phyloP scores from a whole-genome alignment of 2,888 invertebrate genomes.

The Chrysodeixis includens region DNA sequence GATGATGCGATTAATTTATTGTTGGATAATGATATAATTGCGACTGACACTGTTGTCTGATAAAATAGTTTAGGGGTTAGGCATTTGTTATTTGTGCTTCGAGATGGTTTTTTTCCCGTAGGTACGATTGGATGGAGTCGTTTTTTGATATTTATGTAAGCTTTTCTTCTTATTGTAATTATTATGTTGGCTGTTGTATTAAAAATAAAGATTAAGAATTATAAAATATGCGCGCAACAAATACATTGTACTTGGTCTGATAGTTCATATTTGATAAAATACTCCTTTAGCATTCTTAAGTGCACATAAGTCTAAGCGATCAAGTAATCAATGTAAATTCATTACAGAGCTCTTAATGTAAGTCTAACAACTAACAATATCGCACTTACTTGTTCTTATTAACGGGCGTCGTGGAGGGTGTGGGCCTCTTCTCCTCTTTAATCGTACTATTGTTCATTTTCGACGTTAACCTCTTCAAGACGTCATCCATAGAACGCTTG shows the following conservation, averaged over 20 bases:
- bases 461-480: slow-evolving; percentile 95
- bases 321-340: slow-evolving; percentile 4
- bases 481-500: slow-evolving; percentile 97
- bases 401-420: slow-evolving; percentile 91
- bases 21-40: slow-evolving; percentile 18
- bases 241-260: too few relatives aligned
- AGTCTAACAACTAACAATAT: slow-evolving; percentile 15
- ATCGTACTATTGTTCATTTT: slow-evolving; percentile 95
- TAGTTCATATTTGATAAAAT: background rate
- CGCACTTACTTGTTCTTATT: slow-evolving; percentile 87
- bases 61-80: background rate
- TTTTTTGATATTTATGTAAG: too few relatives aligned
- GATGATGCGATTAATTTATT: slow-evolving; percentile 32
- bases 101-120: too few relatives aligned
- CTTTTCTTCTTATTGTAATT: too few relatives aligned
- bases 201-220: too few relatives aligned
- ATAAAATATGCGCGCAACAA: too few relatives aligned
- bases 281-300: background rate
- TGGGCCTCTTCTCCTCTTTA: slow-evolving; percentile 92
- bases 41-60: background rate
- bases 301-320: background rate
- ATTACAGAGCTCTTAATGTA: background rate
- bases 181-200: too few relatives aligned
- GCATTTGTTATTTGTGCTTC: too few relatives aligned
- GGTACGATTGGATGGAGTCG: too few relatives aligned